Evolutionary conservation across 2,113 vertebrate species (phyloP).

Genomic region (Corynorhinus townsendii): DNA sequence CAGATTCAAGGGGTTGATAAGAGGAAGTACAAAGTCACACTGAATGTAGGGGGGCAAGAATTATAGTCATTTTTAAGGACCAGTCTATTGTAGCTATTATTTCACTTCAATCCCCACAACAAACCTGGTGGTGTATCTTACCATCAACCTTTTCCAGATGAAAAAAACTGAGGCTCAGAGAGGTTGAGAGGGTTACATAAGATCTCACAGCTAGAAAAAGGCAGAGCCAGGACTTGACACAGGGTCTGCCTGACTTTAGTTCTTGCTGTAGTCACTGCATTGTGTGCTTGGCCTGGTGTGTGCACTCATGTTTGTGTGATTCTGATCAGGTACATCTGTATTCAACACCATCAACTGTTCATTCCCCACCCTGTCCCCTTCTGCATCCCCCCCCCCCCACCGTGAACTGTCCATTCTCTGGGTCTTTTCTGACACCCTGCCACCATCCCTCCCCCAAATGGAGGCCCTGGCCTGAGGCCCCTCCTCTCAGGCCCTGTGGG

Average conservation of each 20-base stretch:
- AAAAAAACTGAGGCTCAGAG: neutral
- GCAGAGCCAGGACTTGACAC: neutral
- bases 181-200: neutral
- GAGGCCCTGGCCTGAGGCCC: neutral
- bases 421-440: neutral
- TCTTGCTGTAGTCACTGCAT: neutral
- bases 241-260: neutral
- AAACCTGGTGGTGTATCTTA: neutral
- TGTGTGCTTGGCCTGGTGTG: neutral
- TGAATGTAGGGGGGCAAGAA: neutral
- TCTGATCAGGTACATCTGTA: neutral
- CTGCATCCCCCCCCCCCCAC: neutral
- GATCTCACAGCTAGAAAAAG: neutral
- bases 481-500: neutral
- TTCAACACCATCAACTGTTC: neutral
- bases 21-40: neutral
- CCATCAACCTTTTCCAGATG: neutral
- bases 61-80: neutral
- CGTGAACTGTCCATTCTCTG: neutral
- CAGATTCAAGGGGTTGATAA: neutral
- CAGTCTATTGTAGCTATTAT: neutral
- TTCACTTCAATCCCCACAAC: neutral
- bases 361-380: neutral
- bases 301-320: neutral
- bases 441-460: too few species aligned